Evolutionary conservation across 2,888 invertebrate genomes (phyloP).

Genomic region (Drosophila koepferae): DNA sequence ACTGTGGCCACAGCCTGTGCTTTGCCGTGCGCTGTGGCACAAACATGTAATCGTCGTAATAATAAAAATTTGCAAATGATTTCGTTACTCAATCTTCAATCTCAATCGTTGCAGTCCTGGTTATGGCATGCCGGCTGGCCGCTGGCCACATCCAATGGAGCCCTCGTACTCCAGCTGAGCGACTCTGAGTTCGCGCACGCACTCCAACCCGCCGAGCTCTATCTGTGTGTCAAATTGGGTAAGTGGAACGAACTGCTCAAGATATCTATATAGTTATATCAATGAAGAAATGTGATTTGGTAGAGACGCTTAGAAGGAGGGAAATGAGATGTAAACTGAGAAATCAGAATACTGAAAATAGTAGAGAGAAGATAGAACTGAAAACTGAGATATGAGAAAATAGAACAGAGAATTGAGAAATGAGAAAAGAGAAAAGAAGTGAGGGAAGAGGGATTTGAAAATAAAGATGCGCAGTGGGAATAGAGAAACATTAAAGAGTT

Average conservation of each 20-base stretch:
- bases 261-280: neutral
- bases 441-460: neutral
- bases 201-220: slow-evolving; percentile 88
- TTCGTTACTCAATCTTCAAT: slow-evolving; percentile 78
- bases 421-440: neutral
- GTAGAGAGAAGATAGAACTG: neutral
- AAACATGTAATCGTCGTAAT: slow-evolving; percentile 78
- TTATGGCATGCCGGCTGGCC: slow-evolving; percentile 89
- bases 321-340: neutral
- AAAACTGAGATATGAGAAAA: neutral
- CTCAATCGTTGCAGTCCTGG: slow-evolving; percentile 86
- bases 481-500: too few relatives aligned
- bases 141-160: slow-evolving; percentile 87
- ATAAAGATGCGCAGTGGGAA: neutral
- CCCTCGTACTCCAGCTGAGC: slow-evolving; percentile 88
- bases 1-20: slow-evolving; percentile 19
- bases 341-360: neutral
- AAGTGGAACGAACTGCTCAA: slow-evolving; percentile 55
- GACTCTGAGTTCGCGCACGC: slow-evolving; percentile 87
- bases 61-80: slow-evolving; percentile 81
- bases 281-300: neutral
- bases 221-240: slow-evolving; percentile 87
- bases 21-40: neutral
- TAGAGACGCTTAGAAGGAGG: too few relatives aligned
- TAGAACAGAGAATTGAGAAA: neutral